phyloP scores from a whole-genome alignment of 2,888 invertebrate genomes.

The Trichacis sp. region DNA sequence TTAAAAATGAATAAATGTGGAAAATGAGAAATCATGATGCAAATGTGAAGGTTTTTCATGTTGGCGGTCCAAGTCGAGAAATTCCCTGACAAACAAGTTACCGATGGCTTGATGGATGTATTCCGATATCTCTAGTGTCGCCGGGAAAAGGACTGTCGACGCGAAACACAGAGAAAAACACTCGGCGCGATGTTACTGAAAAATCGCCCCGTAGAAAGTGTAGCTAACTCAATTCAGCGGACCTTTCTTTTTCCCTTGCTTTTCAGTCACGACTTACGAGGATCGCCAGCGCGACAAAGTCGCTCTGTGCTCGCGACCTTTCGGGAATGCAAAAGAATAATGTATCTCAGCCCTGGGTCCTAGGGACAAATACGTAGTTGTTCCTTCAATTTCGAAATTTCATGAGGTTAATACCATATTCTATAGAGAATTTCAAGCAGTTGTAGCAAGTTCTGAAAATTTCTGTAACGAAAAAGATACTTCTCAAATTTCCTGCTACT shows the following conservation, averaged over 20 bases:
- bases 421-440: no score
- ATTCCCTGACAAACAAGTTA: conserved; percentile 29
- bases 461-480: no score
- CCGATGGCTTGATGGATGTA: conserved; percentile 30
- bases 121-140: conserved; percentile 28
- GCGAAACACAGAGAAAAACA: conserved; percentile 16
- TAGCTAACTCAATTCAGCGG: conserved; percentile 32
- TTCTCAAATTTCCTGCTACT: no score
- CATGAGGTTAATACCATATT: no score
- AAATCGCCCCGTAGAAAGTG: conserved; percentile 27
- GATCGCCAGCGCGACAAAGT: conserved; percentile 30
- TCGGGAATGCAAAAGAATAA: conserved; percentile 10
- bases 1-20: not conserved
- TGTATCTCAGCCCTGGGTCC: no score
- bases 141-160: conserved; percentile 19
- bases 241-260: conserved; percentile 12
- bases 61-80: not conserved
- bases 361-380: not conserved
- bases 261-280: conserved; percentile 33
- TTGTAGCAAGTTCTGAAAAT: no score
- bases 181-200: conserved; percentile 25
- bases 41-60: not conserved
- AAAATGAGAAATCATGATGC: not conserved
- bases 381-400: no score
- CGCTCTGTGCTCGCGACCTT: conserved; percentile 16